Evolutionary conservation across 2,797 vertebrate species (phyloP), one percentile per base, ranked within the genome.

Genomic region (Sarcoramphus papa): DNA sequence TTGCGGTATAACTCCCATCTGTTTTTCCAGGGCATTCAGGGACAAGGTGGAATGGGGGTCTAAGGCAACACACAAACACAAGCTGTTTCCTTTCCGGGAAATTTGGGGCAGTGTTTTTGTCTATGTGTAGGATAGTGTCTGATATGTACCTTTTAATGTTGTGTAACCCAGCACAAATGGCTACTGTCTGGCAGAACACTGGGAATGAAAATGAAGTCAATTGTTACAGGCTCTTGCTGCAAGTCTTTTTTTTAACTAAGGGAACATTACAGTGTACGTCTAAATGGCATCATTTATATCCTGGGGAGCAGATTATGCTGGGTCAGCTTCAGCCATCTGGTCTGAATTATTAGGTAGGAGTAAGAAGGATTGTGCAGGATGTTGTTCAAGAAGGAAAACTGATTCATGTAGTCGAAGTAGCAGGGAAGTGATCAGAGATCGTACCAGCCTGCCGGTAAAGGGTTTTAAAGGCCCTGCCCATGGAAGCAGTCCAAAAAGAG

Each of bases 231-330:
- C 35, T 92, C 41, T 92, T 95, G 64, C 35, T 93, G 78, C 35
- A 95, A 92, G 90, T 86, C 45, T 14, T 89, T 93, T 85, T 94
- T 89, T 87, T 70, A 88, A 94, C 90, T 73, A 93, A 56, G 60
- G 72, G 83, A 91, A 93, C 70, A 89, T 94, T 88, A 85, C 57
- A 81, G 43, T 5, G 37, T 95, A 90, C 7, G 5, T 90, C 93
- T 97, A 97, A 97, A 97, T 20, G 90, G 87, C 93, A 94, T 86
- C 93, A 41, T 94, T 96, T 96, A 86, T 93, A 94, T 96, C 91
- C 96, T 87, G 62, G 95, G 93, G 87, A 97, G 97, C 60, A 97
- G 78, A 76, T 92, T 95, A 90, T 94, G 92, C 87, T 93, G 82
- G 83, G 95, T 91, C 92, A 97, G 86, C 95, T 97, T 96, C 68